These are phyloP conservation scores for Rhinophrynus dorsalis DNA, from an alignment of 2,797 vertebrate species.

Conservation along the genomic window DNA sequence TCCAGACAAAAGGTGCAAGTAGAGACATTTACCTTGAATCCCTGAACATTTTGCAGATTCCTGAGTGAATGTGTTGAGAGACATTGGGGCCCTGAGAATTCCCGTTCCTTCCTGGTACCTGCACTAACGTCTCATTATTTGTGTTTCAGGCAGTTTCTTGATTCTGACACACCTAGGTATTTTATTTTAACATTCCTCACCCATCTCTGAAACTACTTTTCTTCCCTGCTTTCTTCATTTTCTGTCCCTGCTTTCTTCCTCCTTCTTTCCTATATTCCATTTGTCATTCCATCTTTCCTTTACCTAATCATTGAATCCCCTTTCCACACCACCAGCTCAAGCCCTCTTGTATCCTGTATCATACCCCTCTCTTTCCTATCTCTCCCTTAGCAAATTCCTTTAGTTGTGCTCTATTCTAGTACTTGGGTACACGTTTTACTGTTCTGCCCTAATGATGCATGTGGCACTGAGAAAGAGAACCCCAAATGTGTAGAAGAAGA, in stretches of 20 bases:
- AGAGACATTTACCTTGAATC: not conserved
- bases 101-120: constrained; percentile 17
- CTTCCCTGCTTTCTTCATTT: constrained; percentile 2
- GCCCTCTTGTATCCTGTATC: not conserved
- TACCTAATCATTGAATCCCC: not conserved
- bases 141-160: constrained; percentile 99
- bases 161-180: constrained; percentile 99
- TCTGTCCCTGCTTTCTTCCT: constrained; percentile 1
- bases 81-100: constrained; percentile 21
- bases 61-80: constrained; percentile 35
- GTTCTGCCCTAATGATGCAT: constrained; percentile 13
- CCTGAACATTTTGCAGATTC: constrained; percentile 9
- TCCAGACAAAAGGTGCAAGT: not conserved
- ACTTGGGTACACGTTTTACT: not conserved
- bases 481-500: not conserved
- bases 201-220: constrained; percentile 27
- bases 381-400: not conserved
- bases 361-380: not conserved
- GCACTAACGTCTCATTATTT: constrained; percentile 72
- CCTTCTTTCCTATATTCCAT: constrained; percentile 12
- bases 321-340: not conserved
- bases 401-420: not conserved
- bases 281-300: not conserved
- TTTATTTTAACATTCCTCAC: constrained; percentile 59
- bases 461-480: constrained; percentile 23